Conservation (phyloP, 92 coral and sea anemone genomes). For the Galaxea fascicularis region DNA sequence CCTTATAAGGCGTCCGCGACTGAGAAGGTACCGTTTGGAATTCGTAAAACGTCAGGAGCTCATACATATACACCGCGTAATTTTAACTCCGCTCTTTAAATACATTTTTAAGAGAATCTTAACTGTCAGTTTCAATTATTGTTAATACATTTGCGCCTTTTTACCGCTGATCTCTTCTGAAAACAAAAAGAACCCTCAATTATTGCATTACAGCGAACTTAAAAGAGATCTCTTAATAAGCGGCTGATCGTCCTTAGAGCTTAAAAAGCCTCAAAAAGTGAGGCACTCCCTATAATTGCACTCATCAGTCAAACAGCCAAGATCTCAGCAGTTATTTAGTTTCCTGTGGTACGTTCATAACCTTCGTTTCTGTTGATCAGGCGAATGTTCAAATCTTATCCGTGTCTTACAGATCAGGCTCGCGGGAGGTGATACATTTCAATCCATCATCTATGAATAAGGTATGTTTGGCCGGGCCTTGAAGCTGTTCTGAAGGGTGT, state of each 20-base stretch:
- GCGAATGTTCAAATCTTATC: background rate
- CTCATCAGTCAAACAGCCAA: background rate
- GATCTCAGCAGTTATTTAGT: background rate
- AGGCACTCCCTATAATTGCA: background rate
- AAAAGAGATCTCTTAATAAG: background rate
- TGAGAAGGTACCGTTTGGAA: background rate
- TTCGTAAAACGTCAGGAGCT: too few relatives aligned
- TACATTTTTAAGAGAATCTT: background rate
- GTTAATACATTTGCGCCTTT: background rate
- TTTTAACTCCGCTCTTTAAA: background rate
- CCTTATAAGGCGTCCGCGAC: background rate
- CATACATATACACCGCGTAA: background rate
- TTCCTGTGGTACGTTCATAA: too few relatives aligned
- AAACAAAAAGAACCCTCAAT: background rate
- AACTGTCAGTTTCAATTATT: background rate
- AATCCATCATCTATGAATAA: too few relatives aligned
- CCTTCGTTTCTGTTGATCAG: background rate
- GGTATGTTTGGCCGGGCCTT: too few relatives aligned
- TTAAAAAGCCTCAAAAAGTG: background rate
- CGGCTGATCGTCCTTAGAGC: background rate
- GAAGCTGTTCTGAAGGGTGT: too few relatives aligned
- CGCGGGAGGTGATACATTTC: background rate
- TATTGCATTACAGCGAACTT: background rate
- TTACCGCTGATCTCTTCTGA: background rate
- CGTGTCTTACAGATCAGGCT: background rate